Base-by-base conservation (phyloP, 2,888 invertebrate species). In the Dione juno region DNA sequence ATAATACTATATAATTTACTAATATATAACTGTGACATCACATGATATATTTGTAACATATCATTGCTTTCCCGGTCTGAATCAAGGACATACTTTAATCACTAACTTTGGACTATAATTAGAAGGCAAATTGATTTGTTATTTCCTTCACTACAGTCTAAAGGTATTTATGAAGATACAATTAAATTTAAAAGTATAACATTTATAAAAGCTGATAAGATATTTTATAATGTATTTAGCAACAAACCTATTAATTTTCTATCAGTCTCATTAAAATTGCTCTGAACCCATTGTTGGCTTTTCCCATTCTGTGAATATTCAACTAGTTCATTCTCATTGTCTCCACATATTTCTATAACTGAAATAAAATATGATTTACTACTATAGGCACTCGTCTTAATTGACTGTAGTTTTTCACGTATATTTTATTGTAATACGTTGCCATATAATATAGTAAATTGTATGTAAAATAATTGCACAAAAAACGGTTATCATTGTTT, bases 311-410 rank as follows among this genome's bases (percentile, higher is more conserved):
- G 75, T 35, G 89, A 88, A 72, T 78, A 80, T 71, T 82, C 74
- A 57, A 89, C 88, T 75, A 92, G 77, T 57, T 80, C 75, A 54
- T 83, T 78, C 54, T 85, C 83, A 67, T 88, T 83, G 35, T 88
- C 88, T 63, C 75, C 79, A 74, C 88, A 87, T 83, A 85, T 87
- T 85, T 93, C 92, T 75, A 93, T 90, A 79, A 92, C 92, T 93
- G 88, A 74, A 88, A 89, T 48, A 74, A 66, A n/a, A 45, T 45
- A 40, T 28, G 28, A 28, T 28, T 28, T 59, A n/a, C n/a, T n/a
- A n/a, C n/a, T n/a, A n/a, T n/a, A n/a, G n/a, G n/a, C n/a, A n/a
- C n/a, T n/a, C n/a, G n/a, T n/a, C n/a, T n/a, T n/a, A n/a, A n/a
- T n/a, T n/a, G n/a, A n/a, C 45, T 45, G 2, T 45, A n/a, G 1